Evolutionary conservation across 2,888 invertebrate genomes (phyloP).

Genomic region (Malthinus seriepunctatus): DNA sequence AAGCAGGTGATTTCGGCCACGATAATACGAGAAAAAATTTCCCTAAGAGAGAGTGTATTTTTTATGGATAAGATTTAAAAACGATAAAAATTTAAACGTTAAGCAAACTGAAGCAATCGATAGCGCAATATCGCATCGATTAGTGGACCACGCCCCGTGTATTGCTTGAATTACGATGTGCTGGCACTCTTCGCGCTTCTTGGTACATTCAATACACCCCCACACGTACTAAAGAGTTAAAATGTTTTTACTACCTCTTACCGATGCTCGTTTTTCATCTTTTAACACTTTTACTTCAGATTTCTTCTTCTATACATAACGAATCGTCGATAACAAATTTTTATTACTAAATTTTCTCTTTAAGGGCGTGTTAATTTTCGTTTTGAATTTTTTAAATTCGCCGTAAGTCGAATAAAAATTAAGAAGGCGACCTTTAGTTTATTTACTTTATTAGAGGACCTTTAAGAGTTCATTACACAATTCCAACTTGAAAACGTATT

Average conservation of each 20-base stretch:
- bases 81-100: slow-evolving; percentile 11
- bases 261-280: slow-evolving; percentile 13
- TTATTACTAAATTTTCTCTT: too few relatives aligned
- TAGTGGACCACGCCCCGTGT: slow-evolving; percentile 54
- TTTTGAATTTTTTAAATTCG: too few relatives aligned
- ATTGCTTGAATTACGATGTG: slow-evolving; percentile 54
- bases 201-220: slow-evolving; percentile 28
- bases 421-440: too few relatives aligned
- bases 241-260: slow-evolving; percentile 22
- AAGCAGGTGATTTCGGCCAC: slow-evolving; percentile 50
- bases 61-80: not conserved
- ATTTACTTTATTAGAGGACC: too few relatives aligned
- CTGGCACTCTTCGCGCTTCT: slow-evolving; percentile 40
- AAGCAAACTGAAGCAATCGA: slow-evolving; percentile 45
- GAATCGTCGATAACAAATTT: too few relatives aligned
- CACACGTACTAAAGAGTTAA: slow-evolving; percentile 22
- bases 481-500: too few relatives aligned
- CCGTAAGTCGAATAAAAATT: too few relatives aligned
- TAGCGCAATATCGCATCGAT: slow-evolving; percentile 56
- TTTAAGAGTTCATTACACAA: too few relatives aligned
- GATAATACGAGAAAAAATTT: slow-evolving; percentile 32
- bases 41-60: not conserved
- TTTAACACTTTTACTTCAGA: slow-evolving; percentile 1
- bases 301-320: not conserved
- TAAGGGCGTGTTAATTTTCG: too few relatives aligned